Evolutionary conservation across 2,113 vertebrate genomes (phyloP), one percentile per base, ranked within the genome.

Genomic region (Entomyzon cyanotis): DNA sequence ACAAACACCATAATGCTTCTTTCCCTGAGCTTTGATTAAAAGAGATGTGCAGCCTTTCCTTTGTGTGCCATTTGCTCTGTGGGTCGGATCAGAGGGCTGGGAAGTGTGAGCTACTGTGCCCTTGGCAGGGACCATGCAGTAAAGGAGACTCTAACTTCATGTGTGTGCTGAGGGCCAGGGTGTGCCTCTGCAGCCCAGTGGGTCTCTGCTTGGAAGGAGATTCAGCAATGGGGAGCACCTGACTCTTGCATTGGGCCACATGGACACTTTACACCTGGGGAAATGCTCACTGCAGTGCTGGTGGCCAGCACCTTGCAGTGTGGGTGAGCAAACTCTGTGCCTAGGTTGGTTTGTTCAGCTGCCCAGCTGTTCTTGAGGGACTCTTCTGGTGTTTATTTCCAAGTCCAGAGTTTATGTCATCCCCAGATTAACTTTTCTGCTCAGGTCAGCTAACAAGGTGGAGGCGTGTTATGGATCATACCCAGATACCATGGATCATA

Each of bases 151-250:
- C 42, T 63, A 44, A 8, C 10, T 55, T 42, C 9, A 12, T 3
- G 2, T 3, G 23, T 47, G 22, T 50, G 47, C 2, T 4, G 12
- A 10, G 15, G 21, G 6, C 8, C 1, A 4, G 5, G 4, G 4
- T 31, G n/a, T 69, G 28, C 46, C 44, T 77, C 23, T 84, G 67
- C 68, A 90, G 70, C 18, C 46, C 75, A 25, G 24, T 7, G 24
- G 7, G 17, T 55, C 37, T 76, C 67, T 80, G 5, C 17, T 18
- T 25, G 14, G 68, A 68, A 64, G 78, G 27, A 58, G 28, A 74
- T 67, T 53, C 19, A 59, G 74, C 56, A 68, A n/a, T 0, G 0
- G 39, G 41, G 49, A 71, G 65, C 25, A 22, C 10, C 10, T 3
- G 60, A 15, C 30, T 37, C 64, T 59, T 42, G 35, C 9, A 2